Evolutionary conservation across 2,888 invertebrate species (phyloP).

Genomic region (Micropterix aruncella): DNA sequence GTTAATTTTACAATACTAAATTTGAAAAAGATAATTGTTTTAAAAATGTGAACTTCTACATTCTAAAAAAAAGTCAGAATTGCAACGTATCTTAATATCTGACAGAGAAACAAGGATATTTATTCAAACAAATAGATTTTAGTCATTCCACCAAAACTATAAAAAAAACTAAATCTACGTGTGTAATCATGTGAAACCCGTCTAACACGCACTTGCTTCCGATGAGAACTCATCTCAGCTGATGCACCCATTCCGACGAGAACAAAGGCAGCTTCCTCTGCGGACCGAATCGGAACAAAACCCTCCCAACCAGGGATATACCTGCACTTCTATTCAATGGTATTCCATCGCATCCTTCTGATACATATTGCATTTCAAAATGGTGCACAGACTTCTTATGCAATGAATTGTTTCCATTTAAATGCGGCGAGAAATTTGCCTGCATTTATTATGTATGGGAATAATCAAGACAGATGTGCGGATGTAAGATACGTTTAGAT

Average conservation of each 20-base stretch:
- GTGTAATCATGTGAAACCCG: not conserved
- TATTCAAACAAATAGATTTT: too few relatives aligned
- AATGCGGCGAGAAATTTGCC: not conserved
- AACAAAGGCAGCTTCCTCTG: not conserved
- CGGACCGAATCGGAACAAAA: not conserved
- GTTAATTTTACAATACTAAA: too few relatives aligned
- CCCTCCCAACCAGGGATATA: not conserved
- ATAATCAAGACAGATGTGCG: not conserved
- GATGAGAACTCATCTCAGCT: not conserved
- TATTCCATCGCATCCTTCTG: too few relatives aligned
- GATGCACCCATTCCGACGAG: not conserved
- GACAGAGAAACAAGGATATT: too few relatives aligned
- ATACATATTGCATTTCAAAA: not conserved
- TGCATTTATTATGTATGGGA: not conserved
- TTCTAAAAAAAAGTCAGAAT: too few relatives aligned
- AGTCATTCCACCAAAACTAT: too few relatives aligned
- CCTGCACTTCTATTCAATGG: not conserved
- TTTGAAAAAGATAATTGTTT: too few relatives aligned
- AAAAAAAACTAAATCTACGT: too few relatives aligned
- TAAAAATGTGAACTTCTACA: too few relatives aligned
- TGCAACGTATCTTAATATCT: too few relatives aligned
- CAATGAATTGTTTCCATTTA: not conserved
- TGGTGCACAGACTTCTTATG: not conserved
- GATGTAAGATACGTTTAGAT: too few relatives aligned
- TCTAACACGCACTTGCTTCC: not conserved